Conservation (phyloP, 2,113 vertebrate genomes). For the Apodemus sylvaticus region DNA sequence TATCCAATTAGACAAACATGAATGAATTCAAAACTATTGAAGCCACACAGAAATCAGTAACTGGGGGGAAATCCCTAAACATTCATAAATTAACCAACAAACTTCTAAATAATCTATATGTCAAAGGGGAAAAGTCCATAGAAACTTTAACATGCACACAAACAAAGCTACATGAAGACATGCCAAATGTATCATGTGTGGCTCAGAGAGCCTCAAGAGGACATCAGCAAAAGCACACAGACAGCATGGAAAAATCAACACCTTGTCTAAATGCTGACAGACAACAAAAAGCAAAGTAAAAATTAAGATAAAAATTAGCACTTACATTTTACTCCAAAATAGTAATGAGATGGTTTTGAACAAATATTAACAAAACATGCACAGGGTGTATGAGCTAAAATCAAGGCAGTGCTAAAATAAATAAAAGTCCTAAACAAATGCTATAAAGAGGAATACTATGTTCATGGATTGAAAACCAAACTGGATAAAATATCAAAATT, state of each 20-base stretch:
- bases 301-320: background rate
- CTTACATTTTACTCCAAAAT: background rate
- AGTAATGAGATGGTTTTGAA: background rate
- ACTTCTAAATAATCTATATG: background rate
- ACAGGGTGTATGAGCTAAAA: background rate
- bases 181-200: too few species aligned
- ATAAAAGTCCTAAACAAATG: background rate
- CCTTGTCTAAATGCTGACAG: background rate
- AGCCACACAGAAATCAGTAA: background rate
- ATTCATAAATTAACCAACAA: background rate
- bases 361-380: background rate
- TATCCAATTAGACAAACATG: background rate
- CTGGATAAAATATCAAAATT: background rate
- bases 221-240: background rate
- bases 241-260: background rate
- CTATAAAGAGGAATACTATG: background rate
- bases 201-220: background rate
- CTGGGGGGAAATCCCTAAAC: background rate
- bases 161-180: background rate
- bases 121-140: background rate
- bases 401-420: background rate
- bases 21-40: background rate
- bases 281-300: background rate
- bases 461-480: background rate
- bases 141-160: background rate